phyloP scores from a whole-genome alignment of 2,888 invertebrate genomes.

The Cotesia congregata region DNA sequence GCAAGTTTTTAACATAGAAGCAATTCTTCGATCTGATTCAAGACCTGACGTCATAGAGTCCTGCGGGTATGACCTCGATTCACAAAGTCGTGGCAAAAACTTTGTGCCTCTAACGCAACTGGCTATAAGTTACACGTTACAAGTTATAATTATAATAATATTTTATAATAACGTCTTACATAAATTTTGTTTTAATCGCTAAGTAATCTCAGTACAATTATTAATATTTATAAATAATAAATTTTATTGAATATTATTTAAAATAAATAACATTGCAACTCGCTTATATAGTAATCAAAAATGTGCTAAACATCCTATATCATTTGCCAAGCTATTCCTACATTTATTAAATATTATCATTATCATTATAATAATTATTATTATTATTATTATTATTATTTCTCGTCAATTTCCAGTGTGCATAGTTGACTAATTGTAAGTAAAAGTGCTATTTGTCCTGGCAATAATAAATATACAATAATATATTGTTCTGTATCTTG shows the following conservation, averaged over 20 bases:
- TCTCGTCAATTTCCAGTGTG: constrained; percentile 29
- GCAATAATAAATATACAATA: not conserved
- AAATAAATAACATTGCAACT: not conserved
- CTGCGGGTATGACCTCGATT: constrained; percentile 50
- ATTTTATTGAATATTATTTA: not conserved
- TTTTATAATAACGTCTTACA: not conserved
- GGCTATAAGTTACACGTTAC: not conserved
- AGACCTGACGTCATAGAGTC: constrained; percentile 48
- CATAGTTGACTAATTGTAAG: constrained; percentile 3
- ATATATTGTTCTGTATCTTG: constrained; percentile 17
- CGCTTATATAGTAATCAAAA: constrained; percentile 11
- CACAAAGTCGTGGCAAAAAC: constrained; percentile 23
- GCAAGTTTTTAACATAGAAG: constrained; percentile 9
- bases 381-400: constrained; percentile 13
- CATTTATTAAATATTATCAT: constrained; percentile 8
- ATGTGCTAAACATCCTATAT: constrained; percentile 32
- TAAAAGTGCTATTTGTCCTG: not conserved
- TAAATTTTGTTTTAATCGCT: not conserved
- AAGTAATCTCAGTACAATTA: not conserved
- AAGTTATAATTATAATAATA: not conserved
- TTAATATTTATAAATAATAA: not conserved
- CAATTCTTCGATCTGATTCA: constrained; percentile 47
- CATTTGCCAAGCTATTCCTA: constrained; percentile 25
- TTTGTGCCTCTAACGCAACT: constrained; percentile 9
- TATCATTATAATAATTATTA: constrained; percentile 14